phyloP scores from a whole-genome alignment of 2,888 invertebrate species.

The Chaetogeoica ovagalla region DNA sequence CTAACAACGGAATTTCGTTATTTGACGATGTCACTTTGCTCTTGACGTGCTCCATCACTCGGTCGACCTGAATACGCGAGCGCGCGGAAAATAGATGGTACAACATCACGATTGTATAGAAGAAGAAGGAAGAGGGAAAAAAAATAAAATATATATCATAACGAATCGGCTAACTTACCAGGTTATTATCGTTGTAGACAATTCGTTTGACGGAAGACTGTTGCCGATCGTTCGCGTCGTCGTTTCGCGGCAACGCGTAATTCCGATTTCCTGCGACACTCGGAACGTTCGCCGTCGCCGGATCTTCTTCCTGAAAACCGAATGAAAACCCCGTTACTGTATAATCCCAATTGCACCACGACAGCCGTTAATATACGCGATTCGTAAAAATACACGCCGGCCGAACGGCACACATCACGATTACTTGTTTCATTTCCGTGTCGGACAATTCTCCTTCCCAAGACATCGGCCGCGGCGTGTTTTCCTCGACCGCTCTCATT shows the following conservation, averaged over 20 bases:
- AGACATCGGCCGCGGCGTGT: constrained; percentile 76
- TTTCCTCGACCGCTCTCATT: constrained; percentile 63
- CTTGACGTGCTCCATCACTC: constrained; percentile 57
- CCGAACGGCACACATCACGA: too few species aligned
- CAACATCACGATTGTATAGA: neutral
- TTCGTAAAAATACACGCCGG: neutral
- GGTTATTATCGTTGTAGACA: constrained; percentile 45
- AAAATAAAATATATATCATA: neutral
- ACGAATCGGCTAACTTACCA: constrained; percentile 5
- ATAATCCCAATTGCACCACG: neutral
- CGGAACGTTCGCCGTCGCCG: constrained; percentile 3
- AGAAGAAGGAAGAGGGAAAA: constrained; percentile 17
- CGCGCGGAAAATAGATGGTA: too few species aligned
- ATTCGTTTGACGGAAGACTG: constrained; percentile 26
- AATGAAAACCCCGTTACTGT: neutral
- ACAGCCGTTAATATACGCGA: neutral
- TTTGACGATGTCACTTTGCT: constrained; percentile 56
- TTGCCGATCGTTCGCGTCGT: constrained; percentile 21
- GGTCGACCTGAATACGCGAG: constrained; percentile 55
- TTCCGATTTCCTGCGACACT: constrained; percentile 40
- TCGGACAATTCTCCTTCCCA: constrained; percentile 94
- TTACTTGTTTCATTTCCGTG: constrained; percentile 66
- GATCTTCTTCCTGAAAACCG: constrained; percentile 40
- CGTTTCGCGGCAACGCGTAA: constrained; percentile 31
- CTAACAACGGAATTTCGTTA: constrained; percentile 63